Evolutionary conservation across 2,797 vertebrate genomes (phyloP).

Genomic region (Betta splendens): DNA sequence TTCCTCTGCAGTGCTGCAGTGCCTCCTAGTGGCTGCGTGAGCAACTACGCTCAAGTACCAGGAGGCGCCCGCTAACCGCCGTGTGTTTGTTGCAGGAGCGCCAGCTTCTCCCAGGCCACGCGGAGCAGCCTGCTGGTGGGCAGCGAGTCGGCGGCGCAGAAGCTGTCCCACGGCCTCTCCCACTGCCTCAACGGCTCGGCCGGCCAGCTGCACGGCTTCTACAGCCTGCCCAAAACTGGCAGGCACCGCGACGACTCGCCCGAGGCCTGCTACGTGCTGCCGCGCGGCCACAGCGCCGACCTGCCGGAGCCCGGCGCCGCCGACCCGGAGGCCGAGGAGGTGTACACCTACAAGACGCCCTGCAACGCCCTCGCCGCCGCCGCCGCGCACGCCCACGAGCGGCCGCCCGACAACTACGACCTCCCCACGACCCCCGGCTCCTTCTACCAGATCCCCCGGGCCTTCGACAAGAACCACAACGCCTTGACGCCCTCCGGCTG

Average conservation of each 20-base stretch:
- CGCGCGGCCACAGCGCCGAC: conserved; percentile 86
- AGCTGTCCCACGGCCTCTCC: conserved; percentile 90
- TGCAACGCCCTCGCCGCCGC: conserved; percentile 91
- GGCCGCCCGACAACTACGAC: conserved; percentile 88
- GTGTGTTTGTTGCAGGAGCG: conserved; percentile 83
- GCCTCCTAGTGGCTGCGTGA: conserved; percentile 62
- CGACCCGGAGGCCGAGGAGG: conserved; percentile 86
- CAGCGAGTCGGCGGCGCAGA: conserved; percentile 90
- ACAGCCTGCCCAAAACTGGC: conserved; percentile 93
- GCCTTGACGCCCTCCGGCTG: conserved; percentile 84
- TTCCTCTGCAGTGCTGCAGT: conserved; percentile 38
- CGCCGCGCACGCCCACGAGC: conserved; percentile 82
- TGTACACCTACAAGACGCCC: conserved; percentile 94
- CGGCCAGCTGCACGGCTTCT: conserved; percentile 91
- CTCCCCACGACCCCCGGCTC: conserved; percentile 87
- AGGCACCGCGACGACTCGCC: conserved; percentile 81
- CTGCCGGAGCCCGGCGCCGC: conserved; percentile 82
- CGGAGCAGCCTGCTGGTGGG: conserved; percentile 88
- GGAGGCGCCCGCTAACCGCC: too few relatives aligned
- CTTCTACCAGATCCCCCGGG: conserved; percentile 94
- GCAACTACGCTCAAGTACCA: conserved; percentile 2
- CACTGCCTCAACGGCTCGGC: conserved; percentile 92
- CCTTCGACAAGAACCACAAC: conserved; percentile 97
- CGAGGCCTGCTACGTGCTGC: conserved; percentile 91
- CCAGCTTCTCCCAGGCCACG: conserved; percentile 95